Conservation (phyloP, 2,888 invertebrate species). For the Drosophila borealis region DNA sequence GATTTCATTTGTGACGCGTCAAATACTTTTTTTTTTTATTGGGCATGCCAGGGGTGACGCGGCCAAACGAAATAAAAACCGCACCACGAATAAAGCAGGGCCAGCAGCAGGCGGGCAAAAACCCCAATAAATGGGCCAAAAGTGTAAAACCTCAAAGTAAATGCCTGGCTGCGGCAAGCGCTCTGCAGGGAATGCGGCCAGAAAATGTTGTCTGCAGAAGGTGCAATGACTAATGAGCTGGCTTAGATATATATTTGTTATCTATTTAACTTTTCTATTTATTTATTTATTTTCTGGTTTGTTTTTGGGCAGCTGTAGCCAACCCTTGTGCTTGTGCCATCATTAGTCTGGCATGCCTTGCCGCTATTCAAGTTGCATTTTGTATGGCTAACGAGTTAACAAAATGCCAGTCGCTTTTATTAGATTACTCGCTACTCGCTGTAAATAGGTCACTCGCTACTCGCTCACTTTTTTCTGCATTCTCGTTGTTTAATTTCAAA, state of each 20-base stretch:
- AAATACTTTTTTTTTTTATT: constrained; percentile 63
- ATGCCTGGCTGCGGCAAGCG: constrained; percentile 42
- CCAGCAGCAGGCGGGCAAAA: constrained; percentile 28
- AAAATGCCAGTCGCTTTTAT: not conserved
- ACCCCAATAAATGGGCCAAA: constrained; percentile 68
- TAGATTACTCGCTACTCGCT: not conserved
- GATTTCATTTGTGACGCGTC: constrained; percentile 80
- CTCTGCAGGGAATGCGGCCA: constrained; percentile 33
- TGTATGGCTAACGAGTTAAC: not conserved
- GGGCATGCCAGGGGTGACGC: constrained; percentile 67
- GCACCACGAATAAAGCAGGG: constrained; percentile 43
- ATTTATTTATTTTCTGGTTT: constrained; percentile 8
- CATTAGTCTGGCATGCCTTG: not conserved
- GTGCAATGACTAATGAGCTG: constrained; percentile 70
- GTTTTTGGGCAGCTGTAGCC: constrained; percentile 13
- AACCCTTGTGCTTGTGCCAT: constrained; percentile 3
- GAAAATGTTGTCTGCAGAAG: constrained; percentile 34
- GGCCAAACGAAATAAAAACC: constrained; percentile 72
- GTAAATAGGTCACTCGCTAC: not conserved
- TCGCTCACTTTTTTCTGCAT: not conserved
- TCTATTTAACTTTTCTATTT: constrained; percentile 8
- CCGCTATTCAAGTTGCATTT: not conserved
- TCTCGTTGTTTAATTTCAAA: not conserved
- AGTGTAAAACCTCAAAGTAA: constrained; percentile 73
- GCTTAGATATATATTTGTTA: constrained; percentile 43